Evolutionary conservation across 2,888 invertebrate species (phyloP).

Genomic region (Mylabris sibirica): DNA sequence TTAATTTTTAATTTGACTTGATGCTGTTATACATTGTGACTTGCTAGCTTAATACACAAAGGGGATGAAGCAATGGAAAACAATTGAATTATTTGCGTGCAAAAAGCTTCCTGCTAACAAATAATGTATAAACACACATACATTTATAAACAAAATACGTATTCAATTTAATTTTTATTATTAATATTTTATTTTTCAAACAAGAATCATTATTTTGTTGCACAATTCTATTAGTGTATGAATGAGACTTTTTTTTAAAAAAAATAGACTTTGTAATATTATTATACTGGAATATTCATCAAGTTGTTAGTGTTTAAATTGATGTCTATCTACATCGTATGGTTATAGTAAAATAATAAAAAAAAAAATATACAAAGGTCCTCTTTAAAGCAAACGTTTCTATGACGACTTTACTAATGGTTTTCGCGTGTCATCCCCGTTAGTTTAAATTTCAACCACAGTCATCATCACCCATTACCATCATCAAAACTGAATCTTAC

Average conservation of each 20-base stretch:
- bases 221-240: not conserved
- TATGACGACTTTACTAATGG: slow-evolving; percentile 32
- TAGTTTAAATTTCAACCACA: slow-evolving; percentile 10
- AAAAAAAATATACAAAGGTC: slow-evolving; percentile 25
- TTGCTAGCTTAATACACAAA: not conserved
- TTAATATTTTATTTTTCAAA: not conserved
- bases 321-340: slow-evolving; percentile 13
- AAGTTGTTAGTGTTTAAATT: slow-evolving; percentile 6
- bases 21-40: not conserved
- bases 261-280: not conserved
- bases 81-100: slow-evolving; percentile 4
- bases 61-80: not conserved
- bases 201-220: not conserved
- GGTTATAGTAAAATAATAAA: slow-evolving; percentile 25
- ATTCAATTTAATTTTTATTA: not conserved
- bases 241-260: not conserved
- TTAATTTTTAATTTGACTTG: slow-evolving; percentile 17
- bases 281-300: not conserved
- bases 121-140: not conserved
- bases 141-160: not conserved
- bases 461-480: not conserved
- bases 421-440: slow-evolving; percentile 29
- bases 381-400: slow-evolving; percentile 24
- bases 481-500: not conserved
- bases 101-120: not conserved